Evolutionary conservation across 2,888 invertebrate species (phyloP).

Genomic region (Erpobdella octoculata): DNA sequence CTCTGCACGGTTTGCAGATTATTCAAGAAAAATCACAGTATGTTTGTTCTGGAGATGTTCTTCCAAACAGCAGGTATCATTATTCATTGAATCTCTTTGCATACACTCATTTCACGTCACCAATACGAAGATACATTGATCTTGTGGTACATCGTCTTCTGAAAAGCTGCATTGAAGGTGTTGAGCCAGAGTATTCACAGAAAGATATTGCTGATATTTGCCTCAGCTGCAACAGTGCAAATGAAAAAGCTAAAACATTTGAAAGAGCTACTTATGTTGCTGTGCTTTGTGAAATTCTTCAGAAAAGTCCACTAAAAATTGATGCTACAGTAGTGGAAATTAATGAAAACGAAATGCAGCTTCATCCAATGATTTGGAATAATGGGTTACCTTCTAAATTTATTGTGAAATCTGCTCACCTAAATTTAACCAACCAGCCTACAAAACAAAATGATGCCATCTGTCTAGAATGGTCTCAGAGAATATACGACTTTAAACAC

Average conservation of each 20-base stretch:
- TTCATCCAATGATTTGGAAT: slow-evolving; percentile 34
- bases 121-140: slow-evolving; percentile 43
- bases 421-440: not conserved
- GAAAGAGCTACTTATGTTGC: slow-evolving; percentile 34
- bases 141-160: slow-evolving; percentile 44
- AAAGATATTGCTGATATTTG: slow-evolving; percentile 40
- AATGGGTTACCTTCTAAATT: slow-evolving; percentile 3
- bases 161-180: slow-evolving; percentile 39
- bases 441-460: not conserved
- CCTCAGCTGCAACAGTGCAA: slow-evolving; percentile 29
- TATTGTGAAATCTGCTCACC: not conserved
- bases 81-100: slow-evolving; percentile 40
- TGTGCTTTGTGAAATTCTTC: slow-evolving; percentile 39
- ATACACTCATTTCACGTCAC: slow-evolving; percentile 43
- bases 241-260: slow-evolving; percentile 27
- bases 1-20: slow-evolving; percentile 38
- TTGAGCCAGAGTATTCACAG: slow-evolving; percentile 39
- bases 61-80: slow-evolving; percentile 34
- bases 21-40: slow-evolving; percentile 40
- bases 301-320: slow-evolving; percentile 39
- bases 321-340: slow-evolving; percentile 42
- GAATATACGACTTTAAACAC: not conserved
- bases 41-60: slow-evolving; percentile 36
- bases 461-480: not conserved
- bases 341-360: slow-evolving; percentile 37